Evolutionary conservation across 30 jellyfish, hydroid and myxozoan species (phyloP), one percentile per base, ranked within the genome.

Genomic region (Aurelia aurita): DNA sequence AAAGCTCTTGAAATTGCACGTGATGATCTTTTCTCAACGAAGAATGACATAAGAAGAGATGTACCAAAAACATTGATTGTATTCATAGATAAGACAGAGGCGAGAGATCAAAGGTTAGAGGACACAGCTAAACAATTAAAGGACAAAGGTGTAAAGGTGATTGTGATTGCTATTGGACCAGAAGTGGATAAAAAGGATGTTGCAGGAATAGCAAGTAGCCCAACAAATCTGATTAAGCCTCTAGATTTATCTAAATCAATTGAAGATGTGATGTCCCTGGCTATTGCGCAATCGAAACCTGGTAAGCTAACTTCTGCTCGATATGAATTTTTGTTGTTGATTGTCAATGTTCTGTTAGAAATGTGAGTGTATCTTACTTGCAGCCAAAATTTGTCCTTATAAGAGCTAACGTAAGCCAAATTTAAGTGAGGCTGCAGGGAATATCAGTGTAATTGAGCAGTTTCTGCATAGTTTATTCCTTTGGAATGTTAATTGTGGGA

Each of bases 1-100:
- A 69, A 58, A 47, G 95, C 95, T 49, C 66, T 92, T 11, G 92
- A 80, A 66, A 57, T 80, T 23, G 91, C 92, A 18, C 15, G 75
- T 7, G 69, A 28, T 14, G 34, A 39, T 2, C 77, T 91, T 1
- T 78, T 79, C 43, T 15, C 87, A 25, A 72, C 15, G 25, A 47
- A 45, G 16, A 61, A 71, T 18, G 89, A 72, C 10, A 89, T 84
- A 12, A 58, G 95, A 43, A 51, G 34, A 8, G 70, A 61, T 63
- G 77, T 87, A 2, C 31, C 60, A 27, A 91, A 91, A 51, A 26
- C 91, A 19, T 29, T 91, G 84, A 63, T 39, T 39, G 51, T 39
- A 39, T 39, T 39, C 15, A 39, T 84, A 21, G 77, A 84, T 12
- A 29, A 63, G 27, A 16, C 64, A 12, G 29, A 32, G 72, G 68